These are phyloP conservation scores for Epinephelus awoara DNA, from an alignment of 2,797 vertebrate species.

Conservation along the genomic window DNA sequence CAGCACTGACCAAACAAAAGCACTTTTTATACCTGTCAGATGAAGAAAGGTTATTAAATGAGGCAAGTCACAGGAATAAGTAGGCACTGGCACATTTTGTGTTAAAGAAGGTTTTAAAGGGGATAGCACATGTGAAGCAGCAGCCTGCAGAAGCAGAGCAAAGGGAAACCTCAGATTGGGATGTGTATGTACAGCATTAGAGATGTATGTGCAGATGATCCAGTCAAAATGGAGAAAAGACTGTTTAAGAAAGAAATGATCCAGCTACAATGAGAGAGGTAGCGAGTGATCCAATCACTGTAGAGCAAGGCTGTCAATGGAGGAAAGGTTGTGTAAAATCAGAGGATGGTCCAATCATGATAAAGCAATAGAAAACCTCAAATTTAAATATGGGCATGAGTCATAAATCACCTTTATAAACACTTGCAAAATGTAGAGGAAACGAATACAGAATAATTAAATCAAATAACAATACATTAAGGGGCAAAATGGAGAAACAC, in stretches of 20 bases:
- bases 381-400: constrained; percentile 80
- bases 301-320: constrained; percentile 75
- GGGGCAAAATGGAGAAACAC: constrained; percentile 65
- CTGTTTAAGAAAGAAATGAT: constrained; percentile 74
- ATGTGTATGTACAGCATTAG: constrained; percentile 54
- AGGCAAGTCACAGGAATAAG: constrained; percentile 34
- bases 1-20: not conserved
- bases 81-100: constrained; percentile 50
- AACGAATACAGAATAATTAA: constrained; percentile 66
- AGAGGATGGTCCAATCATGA: constrained; percentile 79
- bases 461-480: constrained; percentile 65
- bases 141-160: constrained; percentile 67
- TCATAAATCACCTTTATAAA: constrained; percentile 85
- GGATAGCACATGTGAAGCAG: constrained; percentile 56
- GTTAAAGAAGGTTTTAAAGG: constrained; percentile 49
- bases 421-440: constrained; percentile 89
- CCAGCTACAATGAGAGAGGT: constrained; percentile 76
- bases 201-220: constrained; percentile 75
- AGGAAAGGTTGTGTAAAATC: constrained; percentile 69
- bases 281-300: constrained; percentile 75
- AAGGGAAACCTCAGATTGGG: constrained; percentile 68
- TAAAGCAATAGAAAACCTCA: constrained; percentile 76
- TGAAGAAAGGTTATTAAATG: constrained; percentile 40
- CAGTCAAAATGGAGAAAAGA: constrained; percentile 66
- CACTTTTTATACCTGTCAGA: constrained; percentile 51